Evolutionary conservation across 2,113 vertebrate species (phyloP), one percentile per base, ranked within the genome.

Genomic region (Thunnus maccoyii): DNA sequence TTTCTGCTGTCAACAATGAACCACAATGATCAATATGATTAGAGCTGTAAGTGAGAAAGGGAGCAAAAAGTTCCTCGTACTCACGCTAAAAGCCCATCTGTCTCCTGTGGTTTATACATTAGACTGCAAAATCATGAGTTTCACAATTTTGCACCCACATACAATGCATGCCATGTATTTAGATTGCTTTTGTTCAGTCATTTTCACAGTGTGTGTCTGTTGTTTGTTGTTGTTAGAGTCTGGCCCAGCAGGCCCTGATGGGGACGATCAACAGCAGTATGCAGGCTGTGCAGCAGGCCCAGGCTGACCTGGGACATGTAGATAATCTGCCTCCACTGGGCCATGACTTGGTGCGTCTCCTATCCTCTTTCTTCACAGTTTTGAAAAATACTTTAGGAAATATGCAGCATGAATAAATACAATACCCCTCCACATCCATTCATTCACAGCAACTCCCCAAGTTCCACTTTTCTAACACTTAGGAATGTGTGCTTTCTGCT

Each of bases 211-310:
- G 13, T 72, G 20, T 72, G 47, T 89, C 32, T 87, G 18, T 60
- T 76, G 61, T 85, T 83, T 90, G 86, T 60, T 80, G 32, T 84
- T 70, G 4, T 69, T 94, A 99, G 99, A 99, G 97, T 58, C 96
- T 97, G 1, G 98, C 99, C 58, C 99, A 99, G 94, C 98, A 99
- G 90, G 99, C 98, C 32, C 92, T 99, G 58, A 99, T 99, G 98
- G 99, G 99, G 1, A 99, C 99, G 72, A 99, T 99, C 90, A 99
- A 97, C 91, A 98, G 96, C 54, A 99, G 99, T 64, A 99, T 99
- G 97, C 97, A 99, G 0, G 97, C 99, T 0, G 98, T 99, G 16
- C 98, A 99, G 78, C 98, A 98, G 90, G 97, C 97, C 4, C 98
- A 99, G 79, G 88, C 95, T 0, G 98, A 99, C 91, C 96, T 99